Base-by-base conservation (phyloP, 2,113 vertebrate genomes). In the Tangachromis dhanisi region DNA sequence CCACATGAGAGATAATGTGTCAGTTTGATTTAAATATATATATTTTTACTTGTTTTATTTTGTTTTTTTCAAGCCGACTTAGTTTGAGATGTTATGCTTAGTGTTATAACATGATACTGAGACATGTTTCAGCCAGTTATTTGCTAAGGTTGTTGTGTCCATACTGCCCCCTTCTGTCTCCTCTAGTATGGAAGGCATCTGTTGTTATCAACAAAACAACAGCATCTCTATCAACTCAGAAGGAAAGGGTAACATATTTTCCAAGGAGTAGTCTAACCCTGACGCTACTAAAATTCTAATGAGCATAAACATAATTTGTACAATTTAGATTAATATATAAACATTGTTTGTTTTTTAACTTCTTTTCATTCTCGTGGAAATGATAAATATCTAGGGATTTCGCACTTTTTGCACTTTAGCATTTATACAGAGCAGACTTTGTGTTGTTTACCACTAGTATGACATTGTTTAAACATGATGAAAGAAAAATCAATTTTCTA, bases 111-210 rank as follows among this genome's bases (percentile, higher is more conserved):
- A 40, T 59, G 24, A 54, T 51, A 53, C 21, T 47, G 45, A 82
- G 31, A 26, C 12, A 31, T 68, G 84, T 31, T 87, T 47, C 53
- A 83, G 84, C 86, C 89, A 84, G 57, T 92, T 86, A 42, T 87
- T 51, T 61, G 83, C 19, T 84, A 55, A 82, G 53, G 91, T 92
- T 90, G 90, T 92, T 90, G 91, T 92, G 93, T 93, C 89, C 92
- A 94, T 85, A 94, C 94, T 94, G 94, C 95, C 94, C 95, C 92
- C 94, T 95, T 95, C 94, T 92, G 93, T 94, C 90, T 86, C 83
- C 90, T 79, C 21, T 21, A 66, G 89, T 63, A 53, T 54, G 24
- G 68, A 83, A 89, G 71, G 51, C 86, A 80, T 90, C 87, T 13
- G 12, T 24, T 51, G 14, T 84, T 66, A 89, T 87, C 79, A 90